A percentile compares a stretch with the other conserved stretches of the same genome.
These are phyloP conservation scores for Hydrochoerus hydrochaeris DNA, from an alignment of 2,113 vertebrate species.

Conservation along the genomic window DNA sequence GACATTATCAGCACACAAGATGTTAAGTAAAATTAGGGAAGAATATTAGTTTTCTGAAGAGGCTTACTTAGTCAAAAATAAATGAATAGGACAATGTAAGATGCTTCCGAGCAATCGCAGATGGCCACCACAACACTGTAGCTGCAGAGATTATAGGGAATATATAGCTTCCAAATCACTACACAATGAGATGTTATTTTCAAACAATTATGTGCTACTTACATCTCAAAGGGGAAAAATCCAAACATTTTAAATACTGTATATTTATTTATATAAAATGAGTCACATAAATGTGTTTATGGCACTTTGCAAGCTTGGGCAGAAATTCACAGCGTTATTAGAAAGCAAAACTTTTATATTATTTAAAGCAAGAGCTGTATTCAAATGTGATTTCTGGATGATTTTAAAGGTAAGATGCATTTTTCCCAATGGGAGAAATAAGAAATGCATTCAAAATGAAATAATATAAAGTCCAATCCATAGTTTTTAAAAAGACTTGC, in stretches of 20 bases:
- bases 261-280: not conserved
- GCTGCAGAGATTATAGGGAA: not conserved
- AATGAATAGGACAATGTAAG: not conserved
- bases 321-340: not conserved
- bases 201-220: not conserved
- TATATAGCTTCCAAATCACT: not conserved
- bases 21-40: not conserved
- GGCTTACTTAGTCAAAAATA: not conserved
- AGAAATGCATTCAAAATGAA: not conserved
- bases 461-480: not conserved
- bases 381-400: not conserved
- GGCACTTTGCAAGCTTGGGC: not conserved
- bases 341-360: not conserved
- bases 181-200: not conserved
- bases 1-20: not conserved
- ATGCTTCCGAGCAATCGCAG: not conserved
- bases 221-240: not conserved
- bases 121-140: rapidly evolving
- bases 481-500: not conserved
- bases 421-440: not conserved
- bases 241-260: not conserved
- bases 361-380: not conserved
- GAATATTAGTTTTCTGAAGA: not conserved
- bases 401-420: not conserved
- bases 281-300: not conserved